phyloP scores from a whole-genome alignment of 2,113 vertebrate species.

The Chaetodon auriga region DNA sequence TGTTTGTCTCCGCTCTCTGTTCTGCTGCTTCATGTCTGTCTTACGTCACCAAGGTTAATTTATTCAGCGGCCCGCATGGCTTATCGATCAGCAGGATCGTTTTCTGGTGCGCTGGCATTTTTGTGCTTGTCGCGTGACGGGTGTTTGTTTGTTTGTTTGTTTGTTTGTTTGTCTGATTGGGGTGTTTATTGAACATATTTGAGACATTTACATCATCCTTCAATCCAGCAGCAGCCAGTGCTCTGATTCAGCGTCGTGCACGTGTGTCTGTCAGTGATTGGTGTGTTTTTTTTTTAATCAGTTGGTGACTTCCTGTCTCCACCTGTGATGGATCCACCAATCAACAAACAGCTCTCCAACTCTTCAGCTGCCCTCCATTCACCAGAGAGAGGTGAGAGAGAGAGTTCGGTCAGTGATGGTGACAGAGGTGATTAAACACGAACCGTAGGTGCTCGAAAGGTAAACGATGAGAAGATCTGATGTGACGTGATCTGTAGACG shows the following conservation, averaged over 20 bases:
- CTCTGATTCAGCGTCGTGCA: not conserved
- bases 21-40: conserved; percentile 39
- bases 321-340: conserved; percentile 55
- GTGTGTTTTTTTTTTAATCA: conserved; percentile 30
- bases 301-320: conserved; percentile 77
- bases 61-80: conserved; percentile 36
- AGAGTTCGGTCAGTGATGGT: too few species aligned
- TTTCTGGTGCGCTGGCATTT: conserved; percentile 41
- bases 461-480: too few species aligned
- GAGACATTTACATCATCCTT: not conserved
- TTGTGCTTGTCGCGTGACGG: conserved; percentile 27
- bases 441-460: too few species aligned
- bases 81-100: conserved; percentile 25
- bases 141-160: not conserved
- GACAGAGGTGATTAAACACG: not conserved
- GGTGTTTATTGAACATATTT: not conserved
- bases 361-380: conserved; percentile 75
- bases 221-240: not conserved
- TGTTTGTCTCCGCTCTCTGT: not conserved
- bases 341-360: conserved; percentile 80
- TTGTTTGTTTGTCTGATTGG: too few species aligned
- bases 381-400: conserved; percentile 68
- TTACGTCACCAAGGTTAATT: conserved; percentile 52
- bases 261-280: conserved; percentile 1
- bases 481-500: too few species aligned